Percentiles rank a stretch among this genome's conserved stretches.
phyloP scores from a whole-genome alignment of 2,797 vertebrate species.

The Crocodylus rhombifer region DNA sequence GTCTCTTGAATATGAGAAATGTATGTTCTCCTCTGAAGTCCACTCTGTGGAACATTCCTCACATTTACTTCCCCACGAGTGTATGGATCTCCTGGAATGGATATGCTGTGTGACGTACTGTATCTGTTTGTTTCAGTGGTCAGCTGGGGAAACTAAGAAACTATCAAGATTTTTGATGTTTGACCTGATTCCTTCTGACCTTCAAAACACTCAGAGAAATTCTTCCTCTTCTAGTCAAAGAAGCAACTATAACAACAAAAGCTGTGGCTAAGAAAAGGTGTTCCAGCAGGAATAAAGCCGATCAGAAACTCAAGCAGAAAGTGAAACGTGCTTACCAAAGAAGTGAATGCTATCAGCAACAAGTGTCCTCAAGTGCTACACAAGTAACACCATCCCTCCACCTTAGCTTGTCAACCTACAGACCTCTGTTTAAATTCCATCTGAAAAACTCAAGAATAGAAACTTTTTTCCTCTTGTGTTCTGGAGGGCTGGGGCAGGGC shows the following conservation, averaged over 20 bases:
- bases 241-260: not conserved
- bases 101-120: not conserved
- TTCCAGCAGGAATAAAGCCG: not conserved
- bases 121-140: not conserved
- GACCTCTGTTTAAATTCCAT: not conserved
- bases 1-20: not conserved
- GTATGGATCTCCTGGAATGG: not conserved
- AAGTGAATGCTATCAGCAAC: not conserved
- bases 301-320: constrained; percentile 13
- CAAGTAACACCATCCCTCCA: not conserved
- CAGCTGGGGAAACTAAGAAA: not conserved
- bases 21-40: not conserved
- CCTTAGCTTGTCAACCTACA: constrained; percentile 6
- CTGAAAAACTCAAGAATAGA: constrained; percentile 24
- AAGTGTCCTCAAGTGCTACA: not conserved
- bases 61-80: not conserved
- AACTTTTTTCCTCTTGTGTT: not conserved
- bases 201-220: not conserved
- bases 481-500: not conserved
- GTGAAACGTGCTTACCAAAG: constrained; percentile 21
- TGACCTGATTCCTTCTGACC: not conserved
- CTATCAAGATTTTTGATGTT: not conserved
- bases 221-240: not conserved
- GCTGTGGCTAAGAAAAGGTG: not conserved
- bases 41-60: not conserved